A percentile compares a stretch with the other conserved stretches of the same genome.
Conservation (phyloP, 2,888 invertebrate species). For the Parnassius glacialis region DNA sequence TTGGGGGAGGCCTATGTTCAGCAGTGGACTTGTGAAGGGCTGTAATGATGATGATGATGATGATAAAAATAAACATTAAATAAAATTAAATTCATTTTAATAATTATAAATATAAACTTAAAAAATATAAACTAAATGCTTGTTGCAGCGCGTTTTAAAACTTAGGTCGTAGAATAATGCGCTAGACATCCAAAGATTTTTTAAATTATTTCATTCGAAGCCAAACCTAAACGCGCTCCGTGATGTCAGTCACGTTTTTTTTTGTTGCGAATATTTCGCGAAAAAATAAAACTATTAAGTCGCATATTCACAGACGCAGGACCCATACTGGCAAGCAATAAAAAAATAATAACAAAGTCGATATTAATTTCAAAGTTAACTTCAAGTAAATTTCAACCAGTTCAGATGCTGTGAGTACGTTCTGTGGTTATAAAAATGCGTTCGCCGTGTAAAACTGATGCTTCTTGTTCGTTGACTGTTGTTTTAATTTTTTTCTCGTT, state of each 20-base stretch:
- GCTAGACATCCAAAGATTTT: slow-evolving; percentile 18
- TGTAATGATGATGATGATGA: too few species aligned
- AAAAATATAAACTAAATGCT: too few species aligned
- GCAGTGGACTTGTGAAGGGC: too few species aligned
- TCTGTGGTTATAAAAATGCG: slow-evolving; percentile 58
- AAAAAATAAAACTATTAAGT: slow-evolving; percentile 16
- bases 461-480: slow-evolving; percentile 59
- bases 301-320: slow-evolving; percentile 1
- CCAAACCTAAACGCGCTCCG: slow-evolving; percentile 16
- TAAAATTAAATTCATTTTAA: too few species aligned
- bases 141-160: too few species aligned
- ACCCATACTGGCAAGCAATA: slow-evolving; percentile 12
- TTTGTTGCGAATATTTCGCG: slow-evolving; percentile 18
- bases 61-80: too few species aligned
- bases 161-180: too few species aligned
- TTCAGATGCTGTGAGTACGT: slow-evolving; percentile 42
- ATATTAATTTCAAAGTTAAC: slow-evolving; percentile 16
- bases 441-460: slow-evolving; percentile 66
- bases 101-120: too few species aligned
- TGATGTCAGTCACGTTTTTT: slow-evolving; percentile 20
- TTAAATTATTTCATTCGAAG: slow-evolving; percentile 14
- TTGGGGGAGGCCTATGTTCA: too few species aligned
- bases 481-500: slow-evolving; percentile 65
- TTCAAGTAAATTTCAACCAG: slow-evolving; percentile 38
- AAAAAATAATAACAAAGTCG: slow-evolving; percentile 2